Conservation (phyloP, 1,140 invertebrate species). For the Euura saliciscinereae region DNA sequence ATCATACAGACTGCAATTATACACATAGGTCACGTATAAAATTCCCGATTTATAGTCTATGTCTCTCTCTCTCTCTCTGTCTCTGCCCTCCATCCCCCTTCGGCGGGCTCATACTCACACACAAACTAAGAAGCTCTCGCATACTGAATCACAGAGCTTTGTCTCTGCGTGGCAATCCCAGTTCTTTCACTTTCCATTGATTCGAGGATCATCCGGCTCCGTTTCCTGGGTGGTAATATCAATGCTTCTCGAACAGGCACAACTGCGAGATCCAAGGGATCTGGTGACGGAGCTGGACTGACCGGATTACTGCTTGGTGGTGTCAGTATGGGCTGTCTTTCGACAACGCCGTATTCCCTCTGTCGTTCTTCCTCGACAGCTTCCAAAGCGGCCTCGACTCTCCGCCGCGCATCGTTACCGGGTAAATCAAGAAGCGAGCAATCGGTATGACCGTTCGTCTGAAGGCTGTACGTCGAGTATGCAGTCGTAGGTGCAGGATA, state of each 20-base stretch:
- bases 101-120: too few species aligned
- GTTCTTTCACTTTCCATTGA: slow-evolving; percentile 65
- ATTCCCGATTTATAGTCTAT: too few species aligned
- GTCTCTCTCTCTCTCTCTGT: too few species aligned
- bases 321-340: slow-evolving; percentile 62
- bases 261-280: slow-evolving; percentile 60
- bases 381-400: slow-evolving; percentile 73
- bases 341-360: slow-evolving; percentile 32
- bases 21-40: too few species aligned
- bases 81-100: too few species aligned
- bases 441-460: slow-evolving; percentile 32
- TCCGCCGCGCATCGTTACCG: slow-evolving; percentile 70
- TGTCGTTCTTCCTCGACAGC: slow-evolving; percentile 57
- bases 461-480: slow-evolving; percentile 34
- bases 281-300: slow-evolving; percentile 65
- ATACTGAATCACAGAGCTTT: slow-evolving; percentile 83
- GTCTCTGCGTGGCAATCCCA: slow-evolving; percentile 60
- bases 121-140: slow-evolving; percentile 70
- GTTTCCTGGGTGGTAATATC: slow-evolving; percentile 76
- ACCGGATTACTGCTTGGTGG: slow-evolving; percentile 70
- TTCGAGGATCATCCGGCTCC: slow-evolving; percentile 77
- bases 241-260: slow-evolving; percentile 66
- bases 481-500: slow-evolving; percentile 35
- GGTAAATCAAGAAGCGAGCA: slow-evolving; percentile 50
- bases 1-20: too few species aligned